Percentiles rank a stretch among this genome's conserved stretches.
Conservation (phyloP, 2,113 vertebrate species). For the Saimiri boliviensis region DNA sequence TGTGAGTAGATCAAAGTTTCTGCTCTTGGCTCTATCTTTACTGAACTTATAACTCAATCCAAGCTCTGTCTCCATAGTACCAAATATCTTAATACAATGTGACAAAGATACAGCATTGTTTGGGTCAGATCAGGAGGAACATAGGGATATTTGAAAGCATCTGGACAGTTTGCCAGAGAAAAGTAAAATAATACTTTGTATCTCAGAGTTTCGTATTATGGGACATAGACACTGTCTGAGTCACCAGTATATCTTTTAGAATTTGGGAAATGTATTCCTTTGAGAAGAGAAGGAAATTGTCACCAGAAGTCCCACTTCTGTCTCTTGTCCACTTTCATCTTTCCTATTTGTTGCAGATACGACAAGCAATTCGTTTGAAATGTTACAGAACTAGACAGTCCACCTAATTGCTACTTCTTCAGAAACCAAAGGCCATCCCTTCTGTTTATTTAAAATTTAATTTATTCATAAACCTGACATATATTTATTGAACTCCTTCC, state of each 20-base stretch:
- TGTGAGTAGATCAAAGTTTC: not conserved
- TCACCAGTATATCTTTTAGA: not conserved
- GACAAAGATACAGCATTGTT: slow-evolving; percentile 48
- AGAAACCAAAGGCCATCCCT: not conserved
- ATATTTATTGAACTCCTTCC: not conserved
- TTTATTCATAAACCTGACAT: not conserved
- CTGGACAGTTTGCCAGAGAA: slow-evolving; percentile 46
- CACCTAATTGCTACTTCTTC: not conserved
- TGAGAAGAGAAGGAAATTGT: slow-evolving; percentile 5
- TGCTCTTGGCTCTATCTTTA: not conserved
- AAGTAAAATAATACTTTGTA: slow-evolving; percentile 23
- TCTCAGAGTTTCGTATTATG: not conserved
- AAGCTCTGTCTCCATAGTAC: slow-evolving; percentile 23
- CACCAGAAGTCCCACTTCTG: not conserved
- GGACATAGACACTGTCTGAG: slow-evolving; percentile 44
- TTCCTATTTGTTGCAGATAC: not conserved
- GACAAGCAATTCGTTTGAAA: not conserved
- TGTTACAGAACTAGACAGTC: not conserved
- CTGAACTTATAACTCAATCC: slow-evolving; percentile 25
- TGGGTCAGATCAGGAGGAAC: slow-evolving; percentile 54
- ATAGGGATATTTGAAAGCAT: slow-evolving; percentile 68
- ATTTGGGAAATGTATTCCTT: not conserved
- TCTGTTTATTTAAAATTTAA: not conserved
- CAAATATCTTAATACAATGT: slow-evolving; percentile 52
- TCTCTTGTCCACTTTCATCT: not conserved